Evolutionary conservation across 1,140 invertebrate genomes (phyloP).

Genomic region (Andrena cerasifolii): DNA sequence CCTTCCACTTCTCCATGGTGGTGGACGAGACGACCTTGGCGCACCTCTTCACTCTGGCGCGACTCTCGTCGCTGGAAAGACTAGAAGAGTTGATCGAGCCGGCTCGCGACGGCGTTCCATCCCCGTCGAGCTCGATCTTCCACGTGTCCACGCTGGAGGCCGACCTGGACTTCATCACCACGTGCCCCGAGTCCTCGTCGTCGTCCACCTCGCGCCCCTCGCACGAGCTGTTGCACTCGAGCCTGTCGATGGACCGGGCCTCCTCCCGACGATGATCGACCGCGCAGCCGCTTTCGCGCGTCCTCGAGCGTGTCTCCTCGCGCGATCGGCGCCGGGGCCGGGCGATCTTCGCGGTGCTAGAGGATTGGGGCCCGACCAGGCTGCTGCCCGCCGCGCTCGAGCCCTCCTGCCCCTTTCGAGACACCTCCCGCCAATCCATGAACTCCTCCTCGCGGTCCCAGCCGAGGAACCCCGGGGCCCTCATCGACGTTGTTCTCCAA

Average conservation of each 20-base stretch:
- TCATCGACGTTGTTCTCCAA: constrained; percentile 80
- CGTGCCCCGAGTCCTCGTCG: constrained; percentile 27
- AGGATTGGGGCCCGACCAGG: constrained; percentile 38
- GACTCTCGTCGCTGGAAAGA: constrained; percentile 51
- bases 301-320: constrained; percentile 67
- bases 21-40: constrained; percentile 63
- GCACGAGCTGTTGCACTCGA: constrained; percentile 51
- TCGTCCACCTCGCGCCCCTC: constrained; percentile 14
- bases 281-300: constrained; percentile 52
- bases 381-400: constrained; percentile 11
- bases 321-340: constrained; percentile 73
- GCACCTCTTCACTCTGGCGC: constrained; percentile 59
- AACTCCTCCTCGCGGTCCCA: constrained; percentile 81
- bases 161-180: constrained; percentile 74
- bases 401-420: constrained; percentile 57
- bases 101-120: constrained; percentile 40
- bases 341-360: constrained; percentile 32
- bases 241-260: constrained; percentile 73
- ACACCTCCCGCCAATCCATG: constrained; percentile 79
- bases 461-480: constrained; percentile 79
- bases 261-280: constrained; percentile 59
- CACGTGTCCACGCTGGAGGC: constrained; percentile 75
- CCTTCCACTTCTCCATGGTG: constrained; percentile 68
- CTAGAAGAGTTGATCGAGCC: constrained; percentile 47
- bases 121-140: constrained; percentile 65